Evolutionary conservation across 2,113 vertebrate species (phyloP).

Genomic region (Anthoscopus minutus): DNA sequence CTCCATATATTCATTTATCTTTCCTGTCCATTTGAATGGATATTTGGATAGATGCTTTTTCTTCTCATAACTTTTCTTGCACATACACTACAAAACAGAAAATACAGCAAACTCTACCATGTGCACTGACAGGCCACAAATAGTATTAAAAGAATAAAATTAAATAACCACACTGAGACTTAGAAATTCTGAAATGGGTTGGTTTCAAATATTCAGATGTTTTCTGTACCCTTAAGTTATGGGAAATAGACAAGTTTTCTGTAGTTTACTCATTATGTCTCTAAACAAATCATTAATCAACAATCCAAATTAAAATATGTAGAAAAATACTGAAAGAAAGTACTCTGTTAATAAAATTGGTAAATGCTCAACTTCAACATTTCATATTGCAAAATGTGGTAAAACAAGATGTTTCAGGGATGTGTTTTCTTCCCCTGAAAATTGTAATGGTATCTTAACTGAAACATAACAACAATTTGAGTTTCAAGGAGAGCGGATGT

Average conservation of each 20-base stretch:
- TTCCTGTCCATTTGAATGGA: not conserved
- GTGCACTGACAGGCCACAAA: not conserved
- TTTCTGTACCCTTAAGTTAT: not conserved
- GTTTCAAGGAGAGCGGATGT: not conserved
- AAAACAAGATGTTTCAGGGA: not conserved
- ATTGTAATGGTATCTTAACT: not conserved
- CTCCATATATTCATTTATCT: rapidly evolving
- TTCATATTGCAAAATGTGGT: not conserved
- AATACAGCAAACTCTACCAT: not conserved
- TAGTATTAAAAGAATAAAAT: not conserved
- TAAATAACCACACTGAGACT: rapidly evolving
- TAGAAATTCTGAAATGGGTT: not conserved
- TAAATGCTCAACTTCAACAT: not conserved
- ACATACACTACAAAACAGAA: not conserved
- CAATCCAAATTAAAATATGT: not conserved
- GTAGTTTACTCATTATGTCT: not conserved
- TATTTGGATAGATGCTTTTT: not conserved
- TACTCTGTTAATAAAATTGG: not conserved
- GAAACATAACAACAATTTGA: not conserved
- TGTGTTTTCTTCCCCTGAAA: not conserved
- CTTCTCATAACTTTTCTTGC: not conserved
- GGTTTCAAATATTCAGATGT: not conserved
- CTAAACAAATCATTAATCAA: not conserved
- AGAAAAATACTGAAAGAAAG: not conserved
- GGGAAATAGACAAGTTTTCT: not conserved